Evolutionary conservation across 2,888 invertebrate genomes (phyloP), one percentile per base, ranked within the genome.

Genomic region (Onthophagus sagittarius): DNA sequence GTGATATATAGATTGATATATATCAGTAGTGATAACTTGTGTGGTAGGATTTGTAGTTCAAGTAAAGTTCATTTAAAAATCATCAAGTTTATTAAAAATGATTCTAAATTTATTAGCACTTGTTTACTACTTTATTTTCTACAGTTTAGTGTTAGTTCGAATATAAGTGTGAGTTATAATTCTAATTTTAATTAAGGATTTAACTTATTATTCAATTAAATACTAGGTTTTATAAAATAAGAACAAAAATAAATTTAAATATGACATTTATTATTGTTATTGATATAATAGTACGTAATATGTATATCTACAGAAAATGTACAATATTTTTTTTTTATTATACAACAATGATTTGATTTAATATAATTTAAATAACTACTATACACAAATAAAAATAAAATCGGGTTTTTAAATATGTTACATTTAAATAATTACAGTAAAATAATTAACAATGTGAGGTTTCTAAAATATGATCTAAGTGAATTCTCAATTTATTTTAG

Each of bases 281-380:
- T 75, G 71, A 69, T 53, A 53, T 53, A 53, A 53, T 53, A 53
- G 39, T 53, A 53, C 39, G 39, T 71, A 71, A 70, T 71, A 63
- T 72, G 75, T 77, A 75, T 79, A 79, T 79, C 79, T 79, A 79
- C 79, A 79, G 77, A 74, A 78, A 79, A 78, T 79, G 79, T 79
- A 79, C 79, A 79, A 76, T 76, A 72, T 74, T 74, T 79, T 67
- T 79, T 67, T 31, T 67, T 23, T 67, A 31, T 64, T 67, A 67
- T 67, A 67, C 67, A 67, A 67, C 67, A 67, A 67, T 67, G 67
- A 67, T 67, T 53, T 11, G 39, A 53, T 53, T 79, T 79, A 76
- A 78, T 79, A 79, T 78, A 79, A 77, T 76, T 77, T 79, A 78
- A 76, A 76, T 74, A 77, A 78, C 74, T 75, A 74, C 75, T 77